phyloP scores from a whole-genome alignment of 2,113 vertebrate genomes.

The Numida meleagris region DNA sequence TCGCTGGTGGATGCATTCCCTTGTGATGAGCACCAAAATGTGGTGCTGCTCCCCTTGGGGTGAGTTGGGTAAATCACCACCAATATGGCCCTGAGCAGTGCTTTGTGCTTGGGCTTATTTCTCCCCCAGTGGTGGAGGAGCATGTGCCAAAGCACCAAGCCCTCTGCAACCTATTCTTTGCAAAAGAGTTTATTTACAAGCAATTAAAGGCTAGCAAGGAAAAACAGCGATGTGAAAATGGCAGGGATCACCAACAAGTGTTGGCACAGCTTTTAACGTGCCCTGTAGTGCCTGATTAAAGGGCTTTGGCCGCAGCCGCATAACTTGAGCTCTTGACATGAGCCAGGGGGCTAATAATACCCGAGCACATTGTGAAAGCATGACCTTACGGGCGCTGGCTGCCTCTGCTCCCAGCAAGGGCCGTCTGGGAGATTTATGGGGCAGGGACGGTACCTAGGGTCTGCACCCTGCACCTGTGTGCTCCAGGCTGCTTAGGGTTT shows the following conservation, averaged over 20 bases:
- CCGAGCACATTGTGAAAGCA: background rate
- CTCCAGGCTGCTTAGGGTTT: background rate
- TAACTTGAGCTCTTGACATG: background rate
- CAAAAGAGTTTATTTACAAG: background rate
- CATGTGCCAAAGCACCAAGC: rapidly evolving
- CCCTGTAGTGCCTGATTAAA: background rate
- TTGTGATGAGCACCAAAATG: background rate
- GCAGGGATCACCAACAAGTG: background rate
- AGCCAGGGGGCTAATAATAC: background rate
- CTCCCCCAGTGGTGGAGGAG: background rate
- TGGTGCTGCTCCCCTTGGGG: background rate
- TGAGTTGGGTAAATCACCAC: rapidly evolving
- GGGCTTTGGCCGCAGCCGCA: background rate
- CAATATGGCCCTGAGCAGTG: rapidly evolving
- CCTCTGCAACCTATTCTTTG: background rate
- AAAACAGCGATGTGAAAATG: background rate
- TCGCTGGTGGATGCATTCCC: background rate
- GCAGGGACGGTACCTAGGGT: background rate
- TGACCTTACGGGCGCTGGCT: background rate
- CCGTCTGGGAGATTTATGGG: background rate
- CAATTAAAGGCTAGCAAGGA: background rate
- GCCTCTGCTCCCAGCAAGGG: background rate
- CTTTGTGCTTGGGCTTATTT: background rate
- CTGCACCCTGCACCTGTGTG: background rate
- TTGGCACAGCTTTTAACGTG: background rate